Evolutionary conservation across 2,113 vertebrate species (phyloP).

Genomic region (Cavia porcellus): DNA sequence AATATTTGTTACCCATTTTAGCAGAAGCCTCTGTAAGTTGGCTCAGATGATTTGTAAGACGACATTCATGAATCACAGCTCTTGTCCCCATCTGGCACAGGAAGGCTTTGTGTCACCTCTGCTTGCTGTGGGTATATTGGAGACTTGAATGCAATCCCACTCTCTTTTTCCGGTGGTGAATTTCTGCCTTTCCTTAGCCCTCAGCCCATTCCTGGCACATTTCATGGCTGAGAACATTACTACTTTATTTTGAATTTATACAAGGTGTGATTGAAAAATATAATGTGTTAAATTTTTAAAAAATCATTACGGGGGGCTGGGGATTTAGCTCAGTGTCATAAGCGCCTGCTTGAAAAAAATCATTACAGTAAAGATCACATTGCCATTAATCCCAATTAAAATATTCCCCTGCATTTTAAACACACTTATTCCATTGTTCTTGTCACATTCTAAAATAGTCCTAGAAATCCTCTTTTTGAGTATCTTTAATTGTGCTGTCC

Average conservation of each 20-base stretch:
- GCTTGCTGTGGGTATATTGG: neutral
- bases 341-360: too few relatives aligned
- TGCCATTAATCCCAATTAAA: neutral
- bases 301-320: too few relatives aligned
- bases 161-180: accelerated
- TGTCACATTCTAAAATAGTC: neutral
- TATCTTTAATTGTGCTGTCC: neutral
- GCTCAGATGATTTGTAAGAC: neutral
- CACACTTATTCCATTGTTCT: neutral
- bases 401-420: neutral
- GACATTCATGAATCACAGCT: accelerated
- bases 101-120: accelerated
- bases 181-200: accelerated
- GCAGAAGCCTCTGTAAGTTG: neutral
- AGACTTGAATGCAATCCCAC: accelerated
- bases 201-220: neutral
- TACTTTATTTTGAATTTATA: neutral
- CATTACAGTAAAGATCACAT: neutral
- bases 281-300: neutral
- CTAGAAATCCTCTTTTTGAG: neutral
- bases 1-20: neutral
- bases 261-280: neutral
- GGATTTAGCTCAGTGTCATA: too few relatives aligned
- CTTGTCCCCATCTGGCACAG: accelerated
- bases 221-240: neutral